These are phyloP conservation scores for Macrotis lagotis DNA, from an alignment of 2,113 vertebrate species.

Conservation along the genomic window DNA sequence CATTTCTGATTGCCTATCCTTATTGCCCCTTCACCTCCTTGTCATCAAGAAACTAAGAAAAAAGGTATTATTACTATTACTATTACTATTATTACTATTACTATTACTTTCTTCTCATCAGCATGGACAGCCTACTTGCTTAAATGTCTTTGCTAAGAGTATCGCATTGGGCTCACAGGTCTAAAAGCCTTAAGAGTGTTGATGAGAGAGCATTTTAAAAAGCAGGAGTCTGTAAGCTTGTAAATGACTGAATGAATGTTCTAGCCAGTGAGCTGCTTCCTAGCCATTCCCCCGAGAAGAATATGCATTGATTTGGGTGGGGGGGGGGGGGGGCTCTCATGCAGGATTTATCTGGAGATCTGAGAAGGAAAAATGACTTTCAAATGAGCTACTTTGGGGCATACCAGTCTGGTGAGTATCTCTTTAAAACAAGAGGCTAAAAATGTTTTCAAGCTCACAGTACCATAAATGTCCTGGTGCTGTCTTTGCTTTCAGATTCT, in stretches of 20 bases:
- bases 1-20: not conserved
- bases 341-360: slow-evolving; percentile 38
- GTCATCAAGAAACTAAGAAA: slow-evolving; percentile 31
- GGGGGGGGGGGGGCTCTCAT: slow-evolving; percentile 34
- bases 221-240: not conserved
- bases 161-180: not conserved
- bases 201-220: not conserved
- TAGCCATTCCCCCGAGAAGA: slow-evolving; percentile 37
- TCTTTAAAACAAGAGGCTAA: slow-evolving; percentile 82
- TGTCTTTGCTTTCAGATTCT: slow-evolving; percentile 76
- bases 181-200: slow-evolving; percentile 2
- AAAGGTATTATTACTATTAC: too few species aligned
- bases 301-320: slow-evolving; percentile 38
- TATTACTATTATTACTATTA: too few species aligned
- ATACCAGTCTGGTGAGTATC: slow-evolving; percentile 52
- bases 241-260: not conserved
- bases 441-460: slow-evolving; percentile 78
- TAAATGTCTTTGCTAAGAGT: not conserved
- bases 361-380: slow-evolving; percentile 44
- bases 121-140: slow-evolving; percentile 12
- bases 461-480: slow-evolving; percentile 86
- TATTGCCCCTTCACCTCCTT: slow-evolving; percentile 24
- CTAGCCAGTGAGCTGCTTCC: not conserved
- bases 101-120: slow-evolving; percentile 6
- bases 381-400: slow-evolving; percentile 73